Evolutionary conservation across 2,797 vertebrate genomes (phyloP).

Genomic region (Hipposideros larvatus): DNA sequence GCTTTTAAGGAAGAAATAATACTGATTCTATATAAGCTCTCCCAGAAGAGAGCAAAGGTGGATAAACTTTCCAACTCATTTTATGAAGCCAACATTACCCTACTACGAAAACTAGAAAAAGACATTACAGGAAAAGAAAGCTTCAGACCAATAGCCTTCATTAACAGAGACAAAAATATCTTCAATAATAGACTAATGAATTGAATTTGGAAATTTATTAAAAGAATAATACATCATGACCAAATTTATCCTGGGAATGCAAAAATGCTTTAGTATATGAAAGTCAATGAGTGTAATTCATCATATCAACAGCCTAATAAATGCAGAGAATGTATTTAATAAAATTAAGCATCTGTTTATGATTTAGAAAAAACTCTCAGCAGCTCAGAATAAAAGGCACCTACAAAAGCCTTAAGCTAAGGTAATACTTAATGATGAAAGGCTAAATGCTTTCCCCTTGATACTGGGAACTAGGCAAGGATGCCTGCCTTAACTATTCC

Average conservation of each 20-base stretch:
- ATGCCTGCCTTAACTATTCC: background rate
- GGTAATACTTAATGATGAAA: background rate
- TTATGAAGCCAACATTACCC: background rate
- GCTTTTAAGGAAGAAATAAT: slow-evolving; percentile 17
- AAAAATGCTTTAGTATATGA: background rate
- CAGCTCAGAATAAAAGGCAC: background rate
- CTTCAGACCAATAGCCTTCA: background rate
- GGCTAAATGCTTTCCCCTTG: background rate
- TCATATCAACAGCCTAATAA: background rate
- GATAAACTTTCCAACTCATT: background rate
- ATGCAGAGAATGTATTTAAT: background rate
- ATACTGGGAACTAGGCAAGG: background rate
- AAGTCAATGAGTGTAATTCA: background rate
- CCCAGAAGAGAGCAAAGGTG: background rate
- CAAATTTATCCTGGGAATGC: background rate
- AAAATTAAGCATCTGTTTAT: background rate
- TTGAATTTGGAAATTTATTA: background rate
- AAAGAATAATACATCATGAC: background rate
- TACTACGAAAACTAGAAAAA: slow-evolving; percentile 1
- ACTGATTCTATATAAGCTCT: background rate
- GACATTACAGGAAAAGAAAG: background rate
- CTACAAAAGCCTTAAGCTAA: background rate
- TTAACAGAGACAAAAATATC: background rate
- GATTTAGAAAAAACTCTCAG: background rate
- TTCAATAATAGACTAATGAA: background rate